phyloP scores from a whole-genome alignment of 2,888 invertebrate species.

The Pocota personata region DNA sequence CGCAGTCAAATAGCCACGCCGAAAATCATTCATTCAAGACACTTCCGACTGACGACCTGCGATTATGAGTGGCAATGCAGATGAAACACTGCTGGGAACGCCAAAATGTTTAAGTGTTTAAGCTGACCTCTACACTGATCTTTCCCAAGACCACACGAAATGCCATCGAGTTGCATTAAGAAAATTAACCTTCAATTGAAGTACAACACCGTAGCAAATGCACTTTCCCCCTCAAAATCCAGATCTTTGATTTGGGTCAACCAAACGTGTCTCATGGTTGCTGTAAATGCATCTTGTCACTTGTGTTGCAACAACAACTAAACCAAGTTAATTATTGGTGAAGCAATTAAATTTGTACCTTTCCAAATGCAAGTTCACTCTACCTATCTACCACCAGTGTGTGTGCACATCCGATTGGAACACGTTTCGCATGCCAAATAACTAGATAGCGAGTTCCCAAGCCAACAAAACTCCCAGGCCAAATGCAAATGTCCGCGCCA shows the following conservation, averaged over 20 bases:
- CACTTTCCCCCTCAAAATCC: constrained; percentile 42
- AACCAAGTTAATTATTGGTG: constrained; percentile 63
- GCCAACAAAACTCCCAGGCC: constrained; percentile 28
- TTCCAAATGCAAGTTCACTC: constrained; percentile 41
- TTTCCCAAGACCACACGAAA: neutral
- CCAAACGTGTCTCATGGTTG: constrained; percentile 11
- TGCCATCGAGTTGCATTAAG: neutral
- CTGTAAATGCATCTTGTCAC: constrained; percentile 43
- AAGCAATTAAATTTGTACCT: constrained; percentile 50
- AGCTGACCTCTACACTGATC: neutral
- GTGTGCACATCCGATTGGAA: constrained; percentile 45
- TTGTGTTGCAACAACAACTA: constrained; percentile 38
- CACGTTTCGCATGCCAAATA: constrained; percentile 39
- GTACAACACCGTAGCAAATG: neutral
- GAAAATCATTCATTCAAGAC: no score
- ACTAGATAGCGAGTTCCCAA: constrained; percentile 44
- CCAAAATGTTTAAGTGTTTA: neutral
- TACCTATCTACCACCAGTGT: neutral
- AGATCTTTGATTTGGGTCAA: constrained; percentile 52
- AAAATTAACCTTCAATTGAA: constrained; percentile 13
- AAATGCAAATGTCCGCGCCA: constrained; percentile 35
- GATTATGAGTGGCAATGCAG: no score
- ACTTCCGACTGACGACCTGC: no score
- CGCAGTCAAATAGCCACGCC: no score
- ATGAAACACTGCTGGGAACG: no score